These are phyloP conservation scores for Pristionchus mayeri DNA, from an alignment of 2,888 invertebrate species.

Conservation along the genomic window DNA sequence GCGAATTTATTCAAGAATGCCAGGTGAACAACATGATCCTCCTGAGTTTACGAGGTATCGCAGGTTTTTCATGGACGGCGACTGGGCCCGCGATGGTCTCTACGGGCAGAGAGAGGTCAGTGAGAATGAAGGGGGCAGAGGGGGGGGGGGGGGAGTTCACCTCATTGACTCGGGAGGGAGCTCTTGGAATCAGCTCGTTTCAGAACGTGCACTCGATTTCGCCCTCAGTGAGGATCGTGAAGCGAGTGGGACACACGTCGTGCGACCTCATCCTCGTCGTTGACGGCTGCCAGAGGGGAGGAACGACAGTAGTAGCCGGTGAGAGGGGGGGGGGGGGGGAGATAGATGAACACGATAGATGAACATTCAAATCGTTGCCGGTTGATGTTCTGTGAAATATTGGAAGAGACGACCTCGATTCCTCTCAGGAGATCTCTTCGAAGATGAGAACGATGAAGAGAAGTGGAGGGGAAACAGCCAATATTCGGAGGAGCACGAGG, in stretches of 20 bases:
- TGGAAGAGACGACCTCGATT: no score
- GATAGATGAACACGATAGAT: not conserved
- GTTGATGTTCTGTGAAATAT: no score
- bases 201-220: not conserved
- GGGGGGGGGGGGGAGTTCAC: not conserved
- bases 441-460: conserved; percentile 27
- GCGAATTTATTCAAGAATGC: not conserved
- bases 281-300: not conserved
- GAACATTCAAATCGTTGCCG: no score
- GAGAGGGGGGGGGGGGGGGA: not conserved
- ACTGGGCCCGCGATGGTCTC: not conserved
- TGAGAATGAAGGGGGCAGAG: no score
- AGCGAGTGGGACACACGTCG: conserved; percentile 17
- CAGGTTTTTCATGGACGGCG: conserved; percentile 43
- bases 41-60: not conserved
- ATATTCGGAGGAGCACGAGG: conserved; percentile 23
- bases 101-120: not conserved
- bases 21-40: not conserved
- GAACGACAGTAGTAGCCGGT: conserved; percentile 43
- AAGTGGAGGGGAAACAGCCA: conserved; percentile 14
- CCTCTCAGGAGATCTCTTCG: conserved; percentile 45
- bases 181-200: not conserved
- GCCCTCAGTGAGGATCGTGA: not conserved
- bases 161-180: not conserved
- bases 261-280: conserved; percentile 26